Percentiles rank a stretch among this genome's conserved stretches.
Evolutionary conservation across 2,113 vertebrate genomes (phyloP).

Genomic region (Lota lota): DNA sequence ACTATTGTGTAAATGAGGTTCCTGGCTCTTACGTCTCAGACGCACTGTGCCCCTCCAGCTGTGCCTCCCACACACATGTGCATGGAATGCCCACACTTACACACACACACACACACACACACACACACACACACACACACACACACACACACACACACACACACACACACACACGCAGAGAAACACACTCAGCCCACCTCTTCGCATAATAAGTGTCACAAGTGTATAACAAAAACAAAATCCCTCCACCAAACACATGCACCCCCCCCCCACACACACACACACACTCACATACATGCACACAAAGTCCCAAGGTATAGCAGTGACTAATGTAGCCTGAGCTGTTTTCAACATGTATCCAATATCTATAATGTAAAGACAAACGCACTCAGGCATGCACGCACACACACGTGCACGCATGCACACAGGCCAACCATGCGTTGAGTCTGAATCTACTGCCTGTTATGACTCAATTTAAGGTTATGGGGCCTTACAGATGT

Average conservation of each 20-base stretch:
- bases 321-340: slow-evolving; percentile 44
- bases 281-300: slow-evolving; percentile 46
- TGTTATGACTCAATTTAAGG: background rate
- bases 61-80: slow-evolving; percentile 18
- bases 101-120: background rate
- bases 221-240: too few relatives aligned
- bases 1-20: too few relatives aligned
- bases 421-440: background rate
- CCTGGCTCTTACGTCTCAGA: background rate
- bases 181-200: background rate
- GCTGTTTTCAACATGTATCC: slow-evolving; percentile 20
- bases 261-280: slow-evolving; percentile 19
- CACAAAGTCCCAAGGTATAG: slow-evolving; percentile 23
- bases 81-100: slow-evolving; percentile 2
- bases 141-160: background rate
- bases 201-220: background rate
- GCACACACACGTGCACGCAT: background rate
- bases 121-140: background rate
- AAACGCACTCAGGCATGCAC: background rate
- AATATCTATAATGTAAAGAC: slow-evolving; percentile 11
- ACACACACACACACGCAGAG: background rate
- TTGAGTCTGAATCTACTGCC: background rate
- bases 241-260: too few relatives aligned
- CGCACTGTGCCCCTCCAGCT: slow-evolving; percentile 14
- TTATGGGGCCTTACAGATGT: background rate